phyloP scores from a whole-genome alignment of 2,888 invertebrate genomes.

The Spodoptera littoralis region DNA sequence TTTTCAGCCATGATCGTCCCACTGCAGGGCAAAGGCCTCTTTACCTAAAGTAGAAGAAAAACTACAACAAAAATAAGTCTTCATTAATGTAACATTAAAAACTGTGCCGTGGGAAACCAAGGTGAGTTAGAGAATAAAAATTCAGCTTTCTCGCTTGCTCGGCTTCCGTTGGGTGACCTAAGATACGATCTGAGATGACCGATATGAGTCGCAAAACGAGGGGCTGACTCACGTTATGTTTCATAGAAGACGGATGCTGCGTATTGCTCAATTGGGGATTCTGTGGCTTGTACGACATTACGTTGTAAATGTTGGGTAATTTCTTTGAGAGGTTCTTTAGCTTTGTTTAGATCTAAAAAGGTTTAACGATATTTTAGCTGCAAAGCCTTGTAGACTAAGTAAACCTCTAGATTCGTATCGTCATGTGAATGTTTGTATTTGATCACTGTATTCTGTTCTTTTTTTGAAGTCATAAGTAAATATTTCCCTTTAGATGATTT shows the following conservation, averaged over 20 bases:
- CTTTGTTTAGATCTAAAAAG: no score
- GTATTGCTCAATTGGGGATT: conserved; percentile 53
- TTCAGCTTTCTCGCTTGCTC: conserved; percentile 79
- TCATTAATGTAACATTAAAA: conserved; percentile 53
- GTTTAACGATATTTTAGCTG: background rate
- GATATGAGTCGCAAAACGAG: conserved; percentile 77
- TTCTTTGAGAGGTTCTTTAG: background rate
- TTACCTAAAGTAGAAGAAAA: conserved; percentile 3
- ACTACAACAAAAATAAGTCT: conserved; percentile 2
- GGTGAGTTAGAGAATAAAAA: conserved; percentile 80
- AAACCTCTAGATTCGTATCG: no score
- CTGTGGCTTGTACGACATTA: conserved; percentile 12
- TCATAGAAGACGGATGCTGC: conserved; percentile 57
- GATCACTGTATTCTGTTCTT: no score
- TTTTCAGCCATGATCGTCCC: no score
- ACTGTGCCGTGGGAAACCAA: conserved; percentile 78
- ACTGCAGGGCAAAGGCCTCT: no score
- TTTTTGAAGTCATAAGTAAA: no score
- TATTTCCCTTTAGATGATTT: no score
- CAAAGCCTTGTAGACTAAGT: no score
- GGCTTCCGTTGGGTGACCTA: conserved; percentile 81
- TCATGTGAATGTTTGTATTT: no score
- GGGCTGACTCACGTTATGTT: conserved; percentile 57
- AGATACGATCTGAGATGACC: conserved; percentile 81
- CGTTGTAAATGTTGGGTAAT: background rate